Evolutionary conservation across 2,888 invertebrate genomes (phyloP), one percentile per base, ranked within the genome.

Genomic region (Scaptomyza cyrtandrae): DNA sequence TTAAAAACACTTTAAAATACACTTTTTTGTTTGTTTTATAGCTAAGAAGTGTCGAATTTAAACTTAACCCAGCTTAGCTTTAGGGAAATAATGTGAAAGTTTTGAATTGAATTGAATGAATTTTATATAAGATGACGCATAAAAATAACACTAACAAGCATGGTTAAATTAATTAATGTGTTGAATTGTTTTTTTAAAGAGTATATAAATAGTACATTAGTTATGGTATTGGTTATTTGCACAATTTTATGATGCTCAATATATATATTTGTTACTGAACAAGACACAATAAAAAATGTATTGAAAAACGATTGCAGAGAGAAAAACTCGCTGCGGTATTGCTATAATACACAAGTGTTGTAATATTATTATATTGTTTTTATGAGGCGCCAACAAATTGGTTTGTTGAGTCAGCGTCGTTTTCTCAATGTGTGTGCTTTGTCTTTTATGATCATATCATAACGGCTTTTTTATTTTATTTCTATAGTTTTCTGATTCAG

Each of bases 361-460:
- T 77, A 81, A 85, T 75, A 70, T 66, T 71, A 76, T 63, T 33
- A 33, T 70, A 76, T 84, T 71, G 60, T 57, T 67, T 84, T 85
- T 80, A 77, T 82, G 75, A 60, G 60, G 56, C 71, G 67, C 62
- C 75, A 61, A 59, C 72, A 82, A 81, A 85, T 85, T 75, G 80
- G 71, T 74, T 68, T 56, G 66, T 64, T 66, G 70, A 68, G 76
- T 67, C 63, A 58, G 65, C 61, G 50, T 7, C 24, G 50, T n/a
- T 35, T 19, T 50, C 35, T 14, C 27, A 14, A 6, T 39, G 14
- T n/a, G n/a, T 37, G 31, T 57, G 60, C 48, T 41, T 61, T 43
- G 41, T 39, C 50, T 57, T 86, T 83, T 86, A 83, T 80, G 83
- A 63, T 70, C 68, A 71, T 71, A 83, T 78, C 75, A 86, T 86